Evolutionary conservation across 2,888 invertebrate species (phyloP), one percentile per base, ranked within the genome.

Genomic region (Melitaea athalia): DNA sequence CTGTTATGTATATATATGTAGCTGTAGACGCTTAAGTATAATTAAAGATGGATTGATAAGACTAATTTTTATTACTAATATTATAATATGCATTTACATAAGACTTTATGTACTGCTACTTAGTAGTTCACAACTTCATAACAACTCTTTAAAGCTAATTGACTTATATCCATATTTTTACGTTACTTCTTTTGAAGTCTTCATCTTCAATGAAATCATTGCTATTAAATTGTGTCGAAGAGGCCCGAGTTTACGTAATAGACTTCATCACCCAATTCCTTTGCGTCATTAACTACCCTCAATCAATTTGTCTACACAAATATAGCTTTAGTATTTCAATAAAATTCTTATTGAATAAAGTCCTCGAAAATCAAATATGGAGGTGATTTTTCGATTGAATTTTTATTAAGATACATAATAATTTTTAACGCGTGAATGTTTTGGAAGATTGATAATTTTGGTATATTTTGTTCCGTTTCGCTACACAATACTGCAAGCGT

Each of bases 281-380:
- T 47, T 68, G 63, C 50, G 55, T 72, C 70, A 68, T 68, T 72
- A 72, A 63, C 67, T 65, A 59, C 52, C 60, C 60, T 62, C 64
- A 65, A 70, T 70, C 68, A 70, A 68, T 69, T 72, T 68, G 67
- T 67, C 59, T 57, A 45, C 63, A 65, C 68, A 70, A 70, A 70
- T 65, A 70, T 45, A 62, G 15, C 63, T 55, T 66, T 45, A 68
- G 60, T 55, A 60, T 63, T 63, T 43, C 47, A 24, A 24, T 24
- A n/a, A n/a, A 50, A 72, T 65, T 63, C 70, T 69, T 57, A 52
- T 67, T 65, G 57, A 47, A 53, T 57, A 38, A 69, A 69, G 33
- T 63, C 45, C 49, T 53, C 38, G 45, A 65, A 69, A 43, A 47
- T 11, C 59, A 64, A 64, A 66, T 12, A 42, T 11, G 6, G 45